Conservation (phyloP, 1,140 invertebrate species). For the Pogonus chalceus region DNA sequence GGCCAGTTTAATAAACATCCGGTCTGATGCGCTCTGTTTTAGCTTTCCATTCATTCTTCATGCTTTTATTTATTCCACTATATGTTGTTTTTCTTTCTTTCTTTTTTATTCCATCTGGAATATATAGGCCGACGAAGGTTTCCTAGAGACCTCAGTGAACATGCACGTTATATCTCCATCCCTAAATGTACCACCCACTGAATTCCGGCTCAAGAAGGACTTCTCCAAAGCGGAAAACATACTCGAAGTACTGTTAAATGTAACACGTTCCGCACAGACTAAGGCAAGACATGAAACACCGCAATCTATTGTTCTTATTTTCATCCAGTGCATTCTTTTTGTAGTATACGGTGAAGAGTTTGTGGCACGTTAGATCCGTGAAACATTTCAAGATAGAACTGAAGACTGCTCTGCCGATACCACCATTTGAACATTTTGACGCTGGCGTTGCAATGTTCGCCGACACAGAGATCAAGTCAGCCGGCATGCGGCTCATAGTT, state of each 20-base stretch:
- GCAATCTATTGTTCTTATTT: slow-evolving; percentile 7
- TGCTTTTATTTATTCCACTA: too few relatives aligned
- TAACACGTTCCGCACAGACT: background rate
- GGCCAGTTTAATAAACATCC: background rate
- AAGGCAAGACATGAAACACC: too few relatives aligned
- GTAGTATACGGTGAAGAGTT: slow-evolving; percentile 38
- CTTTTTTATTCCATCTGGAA: background rate
- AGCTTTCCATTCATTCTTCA: background rate
- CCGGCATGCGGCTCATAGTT: slow-evolving; percentile 13
- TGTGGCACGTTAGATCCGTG: slow-evolving; percentile 41
- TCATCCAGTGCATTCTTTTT: slow-evolving; percentile 15
- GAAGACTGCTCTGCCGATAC: slow-evolving; percentile 41
- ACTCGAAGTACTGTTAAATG: slow-evolving; percentile 32
- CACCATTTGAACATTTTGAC: slow-evolving; percentile 39
- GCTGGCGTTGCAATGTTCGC: slow-evolving; percentile 21
- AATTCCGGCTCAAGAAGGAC: slow-evolving; percentile 52
- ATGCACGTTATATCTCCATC: slow-evolving; percentile 47
- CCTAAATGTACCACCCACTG: slow-evolving; percentile 50
- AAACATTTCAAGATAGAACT: slow-evolving; percentile 36
- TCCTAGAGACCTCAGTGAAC: slow-evolving; percentile 45
- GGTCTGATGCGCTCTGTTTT: background rate
- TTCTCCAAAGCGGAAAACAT: slow-evolving; percentile 50
- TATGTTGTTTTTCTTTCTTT: too few relatives aligned
- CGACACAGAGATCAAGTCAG: background rate
- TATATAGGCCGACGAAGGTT: slow-evolving; percentile 40